phyloP scores from a whole-genome alignment of 2,797 vertebrate genomes.

The Spatula versicolor region DNA sequence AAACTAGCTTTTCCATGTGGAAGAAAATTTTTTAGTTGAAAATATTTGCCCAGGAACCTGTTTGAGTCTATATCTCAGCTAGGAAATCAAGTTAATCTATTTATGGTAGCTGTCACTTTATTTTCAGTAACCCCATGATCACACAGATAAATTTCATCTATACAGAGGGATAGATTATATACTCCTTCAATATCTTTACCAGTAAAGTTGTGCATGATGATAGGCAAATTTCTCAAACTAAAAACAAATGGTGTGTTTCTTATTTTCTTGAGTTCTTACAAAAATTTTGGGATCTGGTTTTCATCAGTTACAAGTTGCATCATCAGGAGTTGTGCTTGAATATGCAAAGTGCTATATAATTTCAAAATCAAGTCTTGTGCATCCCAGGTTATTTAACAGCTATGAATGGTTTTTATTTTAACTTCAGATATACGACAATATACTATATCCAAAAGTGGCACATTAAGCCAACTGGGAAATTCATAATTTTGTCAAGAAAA shows the following conservation, averaged over 20 bases:
- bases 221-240: not conserved
- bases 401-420: not conserved
- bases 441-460: not conserved
- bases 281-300: not conserved
- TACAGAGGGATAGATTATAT: not conserved
- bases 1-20: not conserved
- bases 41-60: not conserved
- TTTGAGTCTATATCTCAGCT: not conserved
- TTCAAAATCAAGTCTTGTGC: not conserved
- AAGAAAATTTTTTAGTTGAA: not conserved
- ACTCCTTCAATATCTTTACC: not conserved
- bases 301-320: not conserved
- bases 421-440: not conserved
- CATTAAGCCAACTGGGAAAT: rapidly evolving
- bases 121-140: not conserved
- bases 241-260: not conserved
- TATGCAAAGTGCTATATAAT: not conserved
- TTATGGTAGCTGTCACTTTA: not conserved
- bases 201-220: not conserved
- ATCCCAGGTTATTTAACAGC: not conserved
- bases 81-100: not conserved
- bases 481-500: not conserved
- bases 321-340: not conserved
- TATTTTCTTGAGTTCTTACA: not conserved
- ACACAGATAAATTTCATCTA: not conserved